Base-by-base conservation (phyloP, 1,140 invertebrate genomes). In the Macrobrachium rosenbergii region DNA sequence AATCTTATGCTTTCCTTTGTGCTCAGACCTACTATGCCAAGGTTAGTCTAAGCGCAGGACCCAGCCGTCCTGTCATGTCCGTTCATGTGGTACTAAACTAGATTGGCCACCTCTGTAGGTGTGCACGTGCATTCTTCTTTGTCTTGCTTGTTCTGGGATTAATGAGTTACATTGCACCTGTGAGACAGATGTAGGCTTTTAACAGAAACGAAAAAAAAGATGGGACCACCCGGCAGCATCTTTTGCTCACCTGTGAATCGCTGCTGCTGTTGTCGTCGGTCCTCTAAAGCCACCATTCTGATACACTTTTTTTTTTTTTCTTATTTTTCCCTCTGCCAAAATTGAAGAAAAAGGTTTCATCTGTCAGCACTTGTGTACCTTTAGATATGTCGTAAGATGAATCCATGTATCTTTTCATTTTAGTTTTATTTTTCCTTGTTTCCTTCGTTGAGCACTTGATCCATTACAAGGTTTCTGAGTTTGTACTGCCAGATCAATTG, bases 11-110 rank as follows among this genome's bases (percentile, higher is more conserved):
- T 69, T 79, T 69, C 63, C 60, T 64, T 28, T 63, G 58, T 58
- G 43, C 78, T 82, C 79, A 88, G 88, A 88, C 88, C 58, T 88
- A 88, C 78, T 88, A 88, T 88, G 82, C 88, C 19, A 88, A 88
- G 82, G 82, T 88, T 84, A 88, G 88, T 87, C 21, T 73, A 60
- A 63, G 63, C n/a, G 43, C 14, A 45, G 52, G 52, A 52, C 52
- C 52, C 52, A 37, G 52, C 43, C 45, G 43, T 83, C 64, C 69
- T 69, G 23, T 73, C 45, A 58, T 58, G 67, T 81, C 62, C 60
- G 63, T 81, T 67, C 45, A 75, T 83, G 81, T 83, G 69, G 81
- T 83, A 81, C 79, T 52, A 12, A 52, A 81, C 60, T 37, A 63
- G 63, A 81, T 60, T 43, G 63, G 62, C 60, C 63, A 28, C 21